Evolutionary conservation across 2,113 vertebrate genomes (phyloP).

Genomic region (Calonectris borealis): DNA sequence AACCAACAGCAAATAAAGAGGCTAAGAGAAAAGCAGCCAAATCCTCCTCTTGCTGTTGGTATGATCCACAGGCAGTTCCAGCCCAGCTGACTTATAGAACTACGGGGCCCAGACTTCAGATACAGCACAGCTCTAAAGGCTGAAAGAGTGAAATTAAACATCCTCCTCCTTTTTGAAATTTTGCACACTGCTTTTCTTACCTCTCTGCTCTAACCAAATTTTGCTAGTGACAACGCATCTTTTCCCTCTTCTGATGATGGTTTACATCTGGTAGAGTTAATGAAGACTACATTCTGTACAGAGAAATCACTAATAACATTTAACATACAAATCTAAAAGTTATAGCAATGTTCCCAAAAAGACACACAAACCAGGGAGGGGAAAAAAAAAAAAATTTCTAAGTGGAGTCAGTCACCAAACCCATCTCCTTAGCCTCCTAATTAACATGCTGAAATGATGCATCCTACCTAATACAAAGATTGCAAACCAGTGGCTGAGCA

Average conservation of each 20-base stretch:
- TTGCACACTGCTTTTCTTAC: neutral
- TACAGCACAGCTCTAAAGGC: neutral
- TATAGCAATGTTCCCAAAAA: neutral
- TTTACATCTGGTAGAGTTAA: neutral
- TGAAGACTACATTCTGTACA: neutral
- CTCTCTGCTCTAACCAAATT: neutral
- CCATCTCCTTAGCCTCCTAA: neutral
- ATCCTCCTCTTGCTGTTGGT: neutral
- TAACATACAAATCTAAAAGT: neutral
- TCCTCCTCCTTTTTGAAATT: neutral
- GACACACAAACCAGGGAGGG: no score
- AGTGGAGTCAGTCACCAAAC: neutral
- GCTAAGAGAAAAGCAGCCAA: neutral
- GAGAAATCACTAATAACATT: neutral
- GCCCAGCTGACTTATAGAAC: neutral
- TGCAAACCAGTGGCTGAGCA: neutral
- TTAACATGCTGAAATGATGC: neutral
- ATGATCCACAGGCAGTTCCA: neutral
- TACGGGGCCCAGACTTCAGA: neutral
- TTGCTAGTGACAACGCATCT: neutral
- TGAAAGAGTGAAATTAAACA: neutral
- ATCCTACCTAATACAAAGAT: neutral
- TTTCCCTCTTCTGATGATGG: neutral
- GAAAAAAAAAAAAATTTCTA: neutral
- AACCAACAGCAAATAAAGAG: neutral